A percentile compares a stretch with the other conserved stretches of the same genome.
phyloP scores from a whole-genome alignment of 2,888 invertebrate species.

The Drosophila birchii region DNA sequence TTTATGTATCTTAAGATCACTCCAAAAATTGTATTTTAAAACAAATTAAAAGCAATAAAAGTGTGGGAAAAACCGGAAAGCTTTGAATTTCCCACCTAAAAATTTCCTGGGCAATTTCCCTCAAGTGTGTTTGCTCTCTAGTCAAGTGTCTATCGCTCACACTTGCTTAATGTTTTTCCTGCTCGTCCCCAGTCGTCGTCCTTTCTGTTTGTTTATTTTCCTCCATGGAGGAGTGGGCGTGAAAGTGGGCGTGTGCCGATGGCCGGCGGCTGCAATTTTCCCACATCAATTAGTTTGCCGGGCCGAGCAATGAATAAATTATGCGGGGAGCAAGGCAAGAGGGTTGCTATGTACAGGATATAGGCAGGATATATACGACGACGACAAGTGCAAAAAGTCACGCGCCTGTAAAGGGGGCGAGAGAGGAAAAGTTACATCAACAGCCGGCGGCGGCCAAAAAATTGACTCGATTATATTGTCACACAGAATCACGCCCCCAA shows the following conservation, averaged over 20 bases:
- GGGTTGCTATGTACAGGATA: slow-evolving; percentile 4
- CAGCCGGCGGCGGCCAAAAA: slow-evolving; percentile 72
- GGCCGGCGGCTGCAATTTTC: slow-evolving; percentile 70
- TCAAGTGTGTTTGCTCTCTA: slow-evolving; percentile 40
- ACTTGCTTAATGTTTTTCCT: slow-evolving; percentile 37
- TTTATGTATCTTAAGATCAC: accelerated
- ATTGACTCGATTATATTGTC: slow-evolving; percentile 83
- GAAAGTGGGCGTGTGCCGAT: slow-evolving; percentile 41
- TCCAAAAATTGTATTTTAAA: background rate
- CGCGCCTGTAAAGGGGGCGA: slow-evolving; percentile 65
- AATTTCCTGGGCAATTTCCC: slow-evolving; percentile 27
- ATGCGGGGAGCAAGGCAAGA: slow-evolving; percentile 44
- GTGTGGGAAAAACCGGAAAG: background rate
- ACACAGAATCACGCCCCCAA: slow-evolving; percentile 35
- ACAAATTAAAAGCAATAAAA: background rate
- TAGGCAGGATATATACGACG: background rate
- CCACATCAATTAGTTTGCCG: slow-evolving; percentile 80
- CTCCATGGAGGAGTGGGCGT: slow-evolving; percentile 28
- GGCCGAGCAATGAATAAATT: slow-evolving; percentile 83
- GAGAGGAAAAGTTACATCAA: slow-evolving; percentile 75
- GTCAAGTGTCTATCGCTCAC: slow-evolving; percentile 28
- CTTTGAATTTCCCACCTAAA: slow-evolving; percentile 5
- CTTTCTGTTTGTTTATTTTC: slow-evolving; percentile 62
- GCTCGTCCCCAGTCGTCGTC: background rate
- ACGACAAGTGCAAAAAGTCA: slow-evolving; percentile 83